These are phyloP conservation scores for Charadrius vociferus DNA, from an alignment of 2,113 vertebrate species.

Conservation along the genomic window DNA sequence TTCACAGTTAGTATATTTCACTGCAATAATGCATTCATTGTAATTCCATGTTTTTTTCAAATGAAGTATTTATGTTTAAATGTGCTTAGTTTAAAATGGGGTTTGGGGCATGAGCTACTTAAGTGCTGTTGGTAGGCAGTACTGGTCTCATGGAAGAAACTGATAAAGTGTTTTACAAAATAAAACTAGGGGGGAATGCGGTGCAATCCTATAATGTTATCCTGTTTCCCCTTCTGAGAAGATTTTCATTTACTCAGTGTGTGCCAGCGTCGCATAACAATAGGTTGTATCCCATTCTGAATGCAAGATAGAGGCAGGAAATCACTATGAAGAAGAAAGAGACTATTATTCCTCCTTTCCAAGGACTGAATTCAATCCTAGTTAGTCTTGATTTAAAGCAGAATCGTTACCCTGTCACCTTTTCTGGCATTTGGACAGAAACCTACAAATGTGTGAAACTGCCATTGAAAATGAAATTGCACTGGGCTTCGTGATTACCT, in stretches of 20 bases:
- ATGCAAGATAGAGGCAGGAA: not conserved
- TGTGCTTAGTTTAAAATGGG: not conserved
- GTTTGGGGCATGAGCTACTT: not conserved
- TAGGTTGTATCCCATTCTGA: not conserved
- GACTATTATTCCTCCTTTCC: not conserved
- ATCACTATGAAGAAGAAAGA: not conserved
- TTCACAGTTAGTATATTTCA: not conserved
- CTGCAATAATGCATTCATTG: not conserved
- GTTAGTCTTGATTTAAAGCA: constrained; percentile 18
- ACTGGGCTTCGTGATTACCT: not conserved
- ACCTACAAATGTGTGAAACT: not conserved
- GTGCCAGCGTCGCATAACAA: not conserved
- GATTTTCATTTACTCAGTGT: not conserved
- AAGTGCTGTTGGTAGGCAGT: not conserved
- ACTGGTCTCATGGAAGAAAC: not conserved
- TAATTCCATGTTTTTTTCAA: not conserved
- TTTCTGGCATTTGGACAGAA: constrained; percentile 15
- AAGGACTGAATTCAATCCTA: not conserved
- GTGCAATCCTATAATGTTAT: not conserved
- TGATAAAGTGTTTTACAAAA: not conserved
- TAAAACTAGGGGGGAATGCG: not conserved
- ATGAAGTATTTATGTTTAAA: not conserved
- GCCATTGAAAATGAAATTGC: not conserved
- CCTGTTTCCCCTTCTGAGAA: not conserved
- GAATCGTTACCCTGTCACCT: constrained; percentile 21